Conservation (phyloP, 2,113 vertebrate species). For the Halcyon senegalensis region DNA sequence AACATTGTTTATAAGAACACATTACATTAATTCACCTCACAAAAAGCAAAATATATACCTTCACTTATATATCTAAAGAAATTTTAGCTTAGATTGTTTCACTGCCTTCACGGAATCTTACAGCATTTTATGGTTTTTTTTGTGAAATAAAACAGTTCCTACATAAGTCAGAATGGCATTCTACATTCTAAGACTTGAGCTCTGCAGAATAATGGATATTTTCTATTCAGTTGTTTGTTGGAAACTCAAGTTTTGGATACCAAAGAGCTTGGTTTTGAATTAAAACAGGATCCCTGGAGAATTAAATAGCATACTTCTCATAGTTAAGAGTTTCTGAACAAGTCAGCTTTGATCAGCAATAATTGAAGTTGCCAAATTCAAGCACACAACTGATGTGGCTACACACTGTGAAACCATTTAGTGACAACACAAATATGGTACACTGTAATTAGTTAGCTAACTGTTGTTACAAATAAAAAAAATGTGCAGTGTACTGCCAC, state of each 20-base stretch:
- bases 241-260: neutral
- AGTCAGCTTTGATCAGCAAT: slow-evolving; percentile 59
- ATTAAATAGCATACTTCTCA: slow-evolving; percentile 45
- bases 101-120: neutral
- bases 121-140: neutral
- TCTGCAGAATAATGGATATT: slow-evolving; percentile 2
- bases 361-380: slow-evolving; percentile 62
- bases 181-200: neutral
- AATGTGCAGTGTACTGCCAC: neutral
- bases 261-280: slow-evolving; percentile 24
- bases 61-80: neutral
- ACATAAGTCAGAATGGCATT: neutral
- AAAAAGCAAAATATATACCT: neutral
- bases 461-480: slow-evolving; percentile 11
- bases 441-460: slow-evolving; percentile 46
- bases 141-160: neutral
- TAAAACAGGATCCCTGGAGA: slow-evolving; percentile 48
- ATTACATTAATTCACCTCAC: neutral
- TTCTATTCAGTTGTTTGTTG: slow-evolving; percentile 13
- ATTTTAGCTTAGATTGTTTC: neutral
- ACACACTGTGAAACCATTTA: slow-evolving; percentile 47
- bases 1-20: neutral
- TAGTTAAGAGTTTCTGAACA: slow-evolving; percentile 38
- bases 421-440: slow-evolving; percentile 22
- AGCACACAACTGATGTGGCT: slow-evolving; percentile 57